Base-by-base conservation (phyloP, 2,888 invertebrate genomes). In the Zaprionus obscuricornis region DNA sequence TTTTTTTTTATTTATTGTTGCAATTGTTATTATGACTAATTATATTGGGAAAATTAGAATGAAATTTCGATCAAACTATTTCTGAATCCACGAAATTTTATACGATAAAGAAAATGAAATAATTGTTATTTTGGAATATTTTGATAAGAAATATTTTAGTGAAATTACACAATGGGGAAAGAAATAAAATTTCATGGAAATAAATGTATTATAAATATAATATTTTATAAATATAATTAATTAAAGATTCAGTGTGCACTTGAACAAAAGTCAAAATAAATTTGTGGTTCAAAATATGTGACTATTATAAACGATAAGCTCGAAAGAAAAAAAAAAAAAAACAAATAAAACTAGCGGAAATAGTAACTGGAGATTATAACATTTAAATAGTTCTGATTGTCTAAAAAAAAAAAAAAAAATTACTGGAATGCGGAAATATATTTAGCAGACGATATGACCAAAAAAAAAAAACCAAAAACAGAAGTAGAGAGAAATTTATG, bases 361-460 rank as follows among this genome's bases (percentile, higher is more conserved):
- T 31, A 26, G 34, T 18, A 16, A 47, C 37, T 26, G 31, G 31
- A 50, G 54, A 22, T 59, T 54, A 36, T 8, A 16, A 17, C 42
- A 47, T 42, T 43, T 43, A 10, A 31, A 11, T 18, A 17, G 24
- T 51, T 22, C 40, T 29, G 60, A 29, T 66, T 51, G 18, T 31
- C 45, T 26, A 11, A 20, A 16, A 13, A 36, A 16, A 65, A 39
- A 31, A 3, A n/a, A 14, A 3, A 27, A 27, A 0, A 31, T 13
- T 16, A 33, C 14, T 56, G 66, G 71, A 71, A 69, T 71, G 68
- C 68, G 68, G 68, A 69, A 71, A 56, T 56, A n/a, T n/a, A 51
- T 40, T 27, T 4, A 29, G 52, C 26, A 45, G 51, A 52, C 17
- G 24, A 36, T 46, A 26, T 43, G 45, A 18, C 31, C 20, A 14